Percentiles rank a stretch among this genome's conserved stretches.
Evolutionary conservation across 2,797 vertebrate genomes (phyloP).

Genomic region (Smutsia temminckii): DNA sequence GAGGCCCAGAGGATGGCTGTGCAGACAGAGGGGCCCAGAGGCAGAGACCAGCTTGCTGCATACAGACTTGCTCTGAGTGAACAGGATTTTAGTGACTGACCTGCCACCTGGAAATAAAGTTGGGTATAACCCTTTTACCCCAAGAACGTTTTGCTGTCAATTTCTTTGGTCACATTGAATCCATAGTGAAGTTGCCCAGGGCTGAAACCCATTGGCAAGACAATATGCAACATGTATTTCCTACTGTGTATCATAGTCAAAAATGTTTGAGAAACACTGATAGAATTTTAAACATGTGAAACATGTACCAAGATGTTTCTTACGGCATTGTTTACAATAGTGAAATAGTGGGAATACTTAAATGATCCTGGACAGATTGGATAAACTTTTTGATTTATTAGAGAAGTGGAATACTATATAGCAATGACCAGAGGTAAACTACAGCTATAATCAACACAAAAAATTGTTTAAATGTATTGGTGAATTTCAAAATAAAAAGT

Average conservation of each 20-base stretch:
- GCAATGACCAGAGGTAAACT: background rate
- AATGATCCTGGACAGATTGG: background rate
- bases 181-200: too few species aligned
- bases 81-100: too few species aligned
- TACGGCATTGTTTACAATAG: background rate
- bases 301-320: background rate
- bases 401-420: background rate
- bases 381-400: background rate
- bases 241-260: background rate
- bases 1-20: too few species aligned
- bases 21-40: too few species aligned
- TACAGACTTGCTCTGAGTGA: too few species aligned
- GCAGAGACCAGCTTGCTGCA: too few species aligned
- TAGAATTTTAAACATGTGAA: background rate
- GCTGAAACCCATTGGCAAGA: too few species aligned
- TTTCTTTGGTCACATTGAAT: too few species aligned
- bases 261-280: background rate
- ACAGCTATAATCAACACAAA: background rate
- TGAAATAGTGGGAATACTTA: background rate
- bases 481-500: background rate
- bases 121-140: too few species aligned
- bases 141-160: too few species aligned
- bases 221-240: background rate
- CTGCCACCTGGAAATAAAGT: too few species aligned
- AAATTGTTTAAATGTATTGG: background rate